Evolutionary conservation across 2,888 invertebrate species (phyloP).

Genomic region (Tachina fera): DNA sequence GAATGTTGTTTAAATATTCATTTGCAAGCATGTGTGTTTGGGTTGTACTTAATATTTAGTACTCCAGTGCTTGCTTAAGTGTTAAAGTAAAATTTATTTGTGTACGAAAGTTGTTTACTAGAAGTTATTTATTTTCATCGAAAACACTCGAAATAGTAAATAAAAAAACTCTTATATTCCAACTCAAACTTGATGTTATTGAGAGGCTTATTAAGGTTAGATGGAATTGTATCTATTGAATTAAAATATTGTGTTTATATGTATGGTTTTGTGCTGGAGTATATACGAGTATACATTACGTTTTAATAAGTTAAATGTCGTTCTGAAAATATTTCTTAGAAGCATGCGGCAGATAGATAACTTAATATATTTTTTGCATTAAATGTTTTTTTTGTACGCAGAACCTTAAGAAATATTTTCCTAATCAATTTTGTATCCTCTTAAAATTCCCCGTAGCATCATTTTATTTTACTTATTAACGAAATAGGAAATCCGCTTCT

Average conservation of each 20-base stretch:
- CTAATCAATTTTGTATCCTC: neutral
- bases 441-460: neutral
- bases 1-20: constrained; percentile 7
- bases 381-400: neutral
- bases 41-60: constrained; percentile 29
- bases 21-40: constrained; percentile 1
- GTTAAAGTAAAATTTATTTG: constrained; percentile 31
- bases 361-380: neutral
- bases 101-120: neutral
- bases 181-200: neutral
- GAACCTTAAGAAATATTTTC: neutral
- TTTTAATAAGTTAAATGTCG: no score
- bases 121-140: neutral
- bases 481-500: constrained; percentile 23
- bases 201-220: neutral
- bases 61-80: constrained; percentile 46
- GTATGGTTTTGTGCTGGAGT: neutral
- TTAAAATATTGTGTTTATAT: neutral
- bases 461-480: neutral
- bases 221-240: neutral
- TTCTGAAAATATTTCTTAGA: no score
- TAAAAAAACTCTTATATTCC: neutral
- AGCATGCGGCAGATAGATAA: no score
- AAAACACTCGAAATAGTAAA: constrained; percentile 5
- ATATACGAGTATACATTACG: no score